A percentile compares a stretch with the other conserved stretches of the same genome.
These are phyloP conservation scores for Anaspis maculata DNA, from an alignment of 2,888 invertebrate species.

Conservation along the genomic window DNA sequence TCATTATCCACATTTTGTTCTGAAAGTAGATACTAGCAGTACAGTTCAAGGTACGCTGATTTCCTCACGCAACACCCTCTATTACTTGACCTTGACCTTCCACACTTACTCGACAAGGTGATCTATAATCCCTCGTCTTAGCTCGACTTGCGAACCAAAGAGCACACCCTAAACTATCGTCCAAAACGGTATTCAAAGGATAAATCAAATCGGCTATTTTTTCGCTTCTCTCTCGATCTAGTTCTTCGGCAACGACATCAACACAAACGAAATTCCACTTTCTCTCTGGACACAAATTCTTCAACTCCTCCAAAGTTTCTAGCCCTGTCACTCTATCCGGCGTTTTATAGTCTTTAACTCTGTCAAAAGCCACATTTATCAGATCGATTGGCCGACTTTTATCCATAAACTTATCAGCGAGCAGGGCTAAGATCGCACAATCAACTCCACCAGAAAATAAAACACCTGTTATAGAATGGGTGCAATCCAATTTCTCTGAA, in stretches of 20 bases:
- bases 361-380: conserved; percentile 88
- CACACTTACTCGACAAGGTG: conserved; percentile 54
- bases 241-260: conserved; percentile 60
- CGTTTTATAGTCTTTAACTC: conserved; percentile 50
- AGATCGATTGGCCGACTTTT: conserved; percentile 71
- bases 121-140: conserved; percentile 46
- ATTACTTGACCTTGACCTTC: no score
- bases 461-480: conserved; percentile 45
- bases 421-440: conserved; percentile 79
- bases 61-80: neutral
- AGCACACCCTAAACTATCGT: conserved; percentile 94
- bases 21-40: no score
- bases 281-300: conserved; percentile 59
- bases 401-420: conserved; percentile 64
- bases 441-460: conserved; percentile 96
- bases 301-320: conserved; percentile 61
- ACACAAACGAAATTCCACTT: conserved; percentile 79
- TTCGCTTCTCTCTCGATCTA: conserved; percentile 48
- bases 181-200: conserved; percentile 81
- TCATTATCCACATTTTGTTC: no score
- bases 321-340: conserved; percentile 80
- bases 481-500: conserved; percentile 35
- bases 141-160: conserved; percentile 92
- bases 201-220: conserved; percentile 70
- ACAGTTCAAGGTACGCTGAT: no score